Evolutionary conservation across 2,797 vertebrate species (phyloP), one percentile per base, ranked within the genome.

Genomic region (Characodon lateralis): DNA sequence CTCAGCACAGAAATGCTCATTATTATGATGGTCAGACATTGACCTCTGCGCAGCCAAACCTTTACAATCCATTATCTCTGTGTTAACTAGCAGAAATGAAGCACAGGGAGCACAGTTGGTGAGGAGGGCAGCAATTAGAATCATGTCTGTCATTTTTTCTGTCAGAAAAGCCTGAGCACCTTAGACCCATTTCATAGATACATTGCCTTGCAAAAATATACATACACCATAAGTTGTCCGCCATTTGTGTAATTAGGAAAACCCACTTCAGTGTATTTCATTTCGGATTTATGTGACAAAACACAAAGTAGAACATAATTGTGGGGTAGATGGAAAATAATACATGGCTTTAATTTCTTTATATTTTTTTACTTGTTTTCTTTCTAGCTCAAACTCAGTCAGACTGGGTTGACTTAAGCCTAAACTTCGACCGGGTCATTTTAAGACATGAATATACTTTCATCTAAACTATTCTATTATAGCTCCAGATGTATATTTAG

Each of bases 61-160:
- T 84, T 87, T 84, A 74, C 53, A 0, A 59, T 83, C 85, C 83
- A 91, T 91, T 85, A 89, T 74, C 83, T 78, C 46, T 2, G 8
- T 78, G 83, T 85, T 93, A 90, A 90, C 83, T 79, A 78, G 82
- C 72, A 61, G 77, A 46, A 3, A 9, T 22, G 69, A 81, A 82
- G 83, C 83, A 18, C 20, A 76, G 56, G 83, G 78, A 71, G 85
- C 77, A 72, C 48, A 50, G 79, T 28, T 76, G 59, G 68, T 78
- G 43, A 46, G 83, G 75, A 53, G 0, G 78, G 73, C 68, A 58
- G 74, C 78, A 76, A 88, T 92, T 88, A 88, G 84, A 89, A 74
- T 1, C 48, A 72, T 8, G 69, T 85, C 87, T 53, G 31, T 87
- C 56, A 66, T 24, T 53, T 72, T 76, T 81, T 48, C 74, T 83